phyloP scores from a whole-genome alignment of 2,797 vertebrate genomes.

The Silurus aristotelis region DNA sequence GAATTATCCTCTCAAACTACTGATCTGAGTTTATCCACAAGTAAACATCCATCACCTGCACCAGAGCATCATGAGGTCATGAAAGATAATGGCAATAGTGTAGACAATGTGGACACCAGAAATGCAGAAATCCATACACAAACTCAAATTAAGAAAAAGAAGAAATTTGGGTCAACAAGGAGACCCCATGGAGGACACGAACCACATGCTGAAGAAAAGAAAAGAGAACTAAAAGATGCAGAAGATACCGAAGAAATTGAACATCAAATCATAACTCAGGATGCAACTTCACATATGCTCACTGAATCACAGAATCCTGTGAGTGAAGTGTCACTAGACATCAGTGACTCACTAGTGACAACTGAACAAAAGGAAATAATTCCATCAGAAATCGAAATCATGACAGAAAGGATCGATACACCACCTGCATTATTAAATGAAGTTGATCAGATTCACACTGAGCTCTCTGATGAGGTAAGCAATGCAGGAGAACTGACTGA shows the following conservation, averaged over 20 bases:
- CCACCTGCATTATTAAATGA: neutral
- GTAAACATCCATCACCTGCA: neutral
- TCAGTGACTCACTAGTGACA: neutral
- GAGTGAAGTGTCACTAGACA: conserved; percentile 5
- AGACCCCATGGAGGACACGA: conserved; percentile 9
- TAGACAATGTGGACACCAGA: neutral
- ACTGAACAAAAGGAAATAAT: conserved; percentile 9
- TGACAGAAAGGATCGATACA: neutral
- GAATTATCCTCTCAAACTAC: neutral
- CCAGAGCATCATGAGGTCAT: conserved; percentile 9
- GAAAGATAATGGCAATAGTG: neutral
- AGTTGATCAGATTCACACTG: neutral
- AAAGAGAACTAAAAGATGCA: conserved; percentile 7
- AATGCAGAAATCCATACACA: neutral
- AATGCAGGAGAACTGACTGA: neutral
- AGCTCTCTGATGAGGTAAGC: neutral
- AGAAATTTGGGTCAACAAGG: conserved; percentile 52
- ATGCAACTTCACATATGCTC: neutral
- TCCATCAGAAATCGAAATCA: conserved; percentile 1
- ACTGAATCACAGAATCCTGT: conserved; percentile 1
- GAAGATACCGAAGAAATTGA: conserved; percentile 20
- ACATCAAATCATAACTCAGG: conserved; percentile 19
- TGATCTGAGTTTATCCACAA: neutral
- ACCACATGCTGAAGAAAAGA: conserved; percentile 1
- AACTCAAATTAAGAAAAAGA: conserved; percentile 46